phyloP scores from a whole-genome alignment of 2,888 invertebrate genomes.

The Leistus spinibarbis region DNA sequence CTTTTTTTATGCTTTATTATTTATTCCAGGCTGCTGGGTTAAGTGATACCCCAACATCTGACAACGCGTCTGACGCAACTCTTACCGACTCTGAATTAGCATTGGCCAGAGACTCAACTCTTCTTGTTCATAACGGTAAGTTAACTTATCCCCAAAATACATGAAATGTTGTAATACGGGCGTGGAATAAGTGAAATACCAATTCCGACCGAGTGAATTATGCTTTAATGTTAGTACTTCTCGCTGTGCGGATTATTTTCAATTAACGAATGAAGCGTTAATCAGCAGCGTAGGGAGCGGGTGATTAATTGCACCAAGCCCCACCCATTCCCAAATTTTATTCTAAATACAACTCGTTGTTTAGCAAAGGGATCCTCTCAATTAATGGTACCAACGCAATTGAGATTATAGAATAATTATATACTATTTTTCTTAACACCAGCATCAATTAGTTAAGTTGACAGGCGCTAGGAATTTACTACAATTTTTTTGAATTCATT shows the following conservation, averaged over 20 bases:
- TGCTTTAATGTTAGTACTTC: not conserved
- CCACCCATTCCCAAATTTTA: not conserved
- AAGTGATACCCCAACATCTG: slow-evolving; percentile 81
- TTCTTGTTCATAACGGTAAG: slow-evolving; percentile 84
- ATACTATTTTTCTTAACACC: not conserved
- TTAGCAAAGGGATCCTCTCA: not conserved
- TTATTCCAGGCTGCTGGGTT: slow-evolving; percentile 61
- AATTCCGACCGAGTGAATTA: not conserved
- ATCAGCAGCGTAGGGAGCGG: slow-evolving; percentile 6
- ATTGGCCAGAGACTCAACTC: slow-evolving; percentile 79
- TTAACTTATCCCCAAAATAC: slow-evolving; percentile 41
- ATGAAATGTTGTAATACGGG: not conserved
- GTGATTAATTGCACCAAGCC: slow-evolving; percentile 2
- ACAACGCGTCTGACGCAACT: slow-evolving; percentile 85
- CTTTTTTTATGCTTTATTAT: not conserved
- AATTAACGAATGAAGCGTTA: slow-evolving; percentile 31
- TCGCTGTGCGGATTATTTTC: slow-evolving; percentile 29
- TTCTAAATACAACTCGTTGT: not conserved
- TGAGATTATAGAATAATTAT: not conserved
- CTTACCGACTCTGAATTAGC: slow-evolving; percentile 84
- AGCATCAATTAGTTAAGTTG: not conserved
- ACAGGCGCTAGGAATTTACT: not conserved
- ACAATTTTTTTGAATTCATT: not conserved
- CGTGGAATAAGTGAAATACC: not conserved
- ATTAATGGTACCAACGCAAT: not conserved